Evolutionary conservation across 2,797 vertebrate species (phyloP), one percentile per base, ranked within the genome.

Genomic region (Eremophila alpestris): DNA sequence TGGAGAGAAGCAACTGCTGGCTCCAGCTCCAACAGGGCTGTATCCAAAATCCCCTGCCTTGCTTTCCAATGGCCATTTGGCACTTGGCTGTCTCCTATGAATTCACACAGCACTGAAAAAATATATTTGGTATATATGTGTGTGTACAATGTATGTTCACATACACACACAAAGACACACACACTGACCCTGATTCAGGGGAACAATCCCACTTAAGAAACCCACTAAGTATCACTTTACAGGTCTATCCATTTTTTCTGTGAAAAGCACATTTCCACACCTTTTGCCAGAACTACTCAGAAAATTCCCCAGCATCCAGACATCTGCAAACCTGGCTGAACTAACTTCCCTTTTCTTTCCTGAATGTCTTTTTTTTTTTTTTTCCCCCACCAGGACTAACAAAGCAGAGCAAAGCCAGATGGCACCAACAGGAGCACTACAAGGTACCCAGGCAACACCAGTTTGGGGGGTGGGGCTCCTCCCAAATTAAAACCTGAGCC

Each of bases 111-210:
- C 54, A 62, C 41, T 48, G 62, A 68, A n/a, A 1, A 11, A 1
- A 23, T 1, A 38, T 16, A 20, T 16, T 13, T 13, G 34, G 16
- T 4, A 48, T 2, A 18, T 20, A 3, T 1, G 1, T 2, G 3
- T 62, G 27, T 81, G 22, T 29, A 11, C 11, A 54, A 45, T 7
- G 1, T 16, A 10, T 9, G 14, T 29, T 29, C 51, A 17, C 48
- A 24, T 13, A 22, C 15, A n/a, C 8, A 40, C 6, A 45, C 18
- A 55, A 1, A 51, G 3, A 36, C 7, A 70, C 5, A 34, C 15
- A 46, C 7, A 52, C 21, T 87, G 52, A 55, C 16, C 36, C 49
- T n/a, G 32, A 48, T 36, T 36, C 52, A 40, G 71, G 41, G 60
- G 24, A 90, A 74, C 9, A 45, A 60, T 21, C 18, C 52, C 0